These are phyloP conservation scores for Ianthella basta DNA, from an alignment of 37 sponge, comb jelly and placozoan species.

Conservation along the genomic window DNA sequence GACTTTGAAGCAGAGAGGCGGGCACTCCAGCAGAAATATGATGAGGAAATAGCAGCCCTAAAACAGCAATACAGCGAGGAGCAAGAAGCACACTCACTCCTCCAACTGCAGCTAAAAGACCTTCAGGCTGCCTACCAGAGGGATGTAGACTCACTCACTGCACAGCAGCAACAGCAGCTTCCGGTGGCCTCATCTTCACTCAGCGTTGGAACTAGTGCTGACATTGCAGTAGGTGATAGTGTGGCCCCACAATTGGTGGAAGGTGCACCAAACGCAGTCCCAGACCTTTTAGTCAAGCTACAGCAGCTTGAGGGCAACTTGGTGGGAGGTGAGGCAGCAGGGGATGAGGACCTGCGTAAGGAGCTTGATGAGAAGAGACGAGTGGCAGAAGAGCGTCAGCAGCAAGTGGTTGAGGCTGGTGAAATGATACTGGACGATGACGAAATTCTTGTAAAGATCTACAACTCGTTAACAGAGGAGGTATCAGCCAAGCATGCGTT, in stretches of 20 bases:
- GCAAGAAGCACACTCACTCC: constrained; percentile 55
- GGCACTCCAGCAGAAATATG: constrained; percentile 68
- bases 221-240: background rate
- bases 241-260: background rate
- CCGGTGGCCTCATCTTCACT: background rate
- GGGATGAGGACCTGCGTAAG: constrained; percentile 38
- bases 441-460: constrained; percentile 74
- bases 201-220: background rate
- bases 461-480: constrained; percentile 86
- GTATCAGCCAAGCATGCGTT: constrained; percentile 63
- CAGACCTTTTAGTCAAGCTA: constrained; percentile 46
- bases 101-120: constrained; percentile 77
- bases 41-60: constrained; percentile 71
- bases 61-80: constrained; percentile 76
- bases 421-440: constrained; percentile 48
- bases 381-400: constrained; percentile 48
- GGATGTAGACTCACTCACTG: constrained; percentile 3
- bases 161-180: background rate
- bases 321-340: constrained; percentile 85
- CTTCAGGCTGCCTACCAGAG: constrained; percentile 41
- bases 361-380: constrained; percentile 51
- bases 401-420: constrained; percentile 26
- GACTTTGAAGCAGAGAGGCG: constrained; percentile 54
- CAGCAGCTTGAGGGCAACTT: constrained; percentile 61
- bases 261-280: constrained; percentile 20